Base-by-base conservation (phyloP, 2,113 vertebrate species). In the Sitta europaea region DNA sequence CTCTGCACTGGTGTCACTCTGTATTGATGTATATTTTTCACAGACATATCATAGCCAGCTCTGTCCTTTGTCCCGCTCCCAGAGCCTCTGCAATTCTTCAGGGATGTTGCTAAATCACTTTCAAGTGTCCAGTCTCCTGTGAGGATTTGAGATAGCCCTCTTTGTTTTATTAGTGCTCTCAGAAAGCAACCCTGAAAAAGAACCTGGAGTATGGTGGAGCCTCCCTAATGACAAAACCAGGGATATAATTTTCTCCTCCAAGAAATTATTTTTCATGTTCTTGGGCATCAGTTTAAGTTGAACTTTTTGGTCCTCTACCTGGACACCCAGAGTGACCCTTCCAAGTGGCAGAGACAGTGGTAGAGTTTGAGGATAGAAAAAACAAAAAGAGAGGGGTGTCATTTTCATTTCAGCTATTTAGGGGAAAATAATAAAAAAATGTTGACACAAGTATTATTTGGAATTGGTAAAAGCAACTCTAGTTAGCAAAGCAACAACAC, bases 11-110 rank as follows among this genome's bases (percentile, higher is more conserved):
- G 89, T 92, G 86, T 82, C 93, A 62, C 25, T 91, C 59, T 76
- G 77, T 72, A 92, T 17, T 94, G 83, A 92, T 90, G 94, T 85
- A n/a, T 67, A 89, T 96, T 95, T 94, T 95, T 92, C 86, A 94
- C 85, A 91, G 40, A 72, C 50, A 58, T 88, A 90, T 87, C 90
- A 89, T 17, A 93, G 92, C 51, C 57, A 71, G 24, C 9, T 0
- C 70, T 50, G 66, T 53, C 90, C 65, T 92, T 88, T 94, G 94
- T 94, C 86, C 88, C 0, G 0, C 55, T 92, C 90, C 72, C 65
- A 28, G 66, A 87, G 88, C 35, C 40, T 83, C 74, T 59, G 61
- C 35, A 72, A 31, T 48, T 86, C 79, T 77, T 54, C 27, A 43
- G 92, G 43, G 86, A 91, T 3, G 0, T 63, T 78, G 43, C 53